A percentile compares a stretch with the other conserved stretches of the same genome.
These are phyloP conservation scores for Labeo calbasu DNA, from an alignment of 2,797 vertebrate species.

Conservation along the genomic window DNA sequence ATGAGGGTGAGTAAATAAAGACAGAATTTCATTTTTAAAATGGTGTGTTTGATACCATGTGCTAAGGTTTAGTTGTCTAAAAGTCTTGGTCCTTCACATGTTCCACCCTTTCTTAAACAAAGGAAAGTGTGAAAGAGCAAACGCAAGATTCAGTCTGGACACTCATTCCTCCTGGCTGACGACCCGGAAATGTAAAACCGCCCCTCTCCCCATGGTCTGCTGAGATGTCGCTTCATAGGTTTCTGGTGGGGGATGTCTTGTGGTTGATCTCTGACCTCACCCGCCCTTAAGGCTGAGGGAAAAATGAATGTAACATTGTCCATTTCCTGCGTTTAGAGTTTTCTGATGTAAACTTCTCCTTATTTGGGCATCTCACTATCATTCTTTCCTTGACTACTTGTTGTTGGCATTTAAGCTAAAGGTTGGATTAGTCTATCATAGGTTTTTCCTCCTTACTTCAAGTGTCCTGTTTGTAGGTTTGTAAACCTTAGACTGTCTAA, in stretches of 20 bases:
- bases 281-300: slow-evolving; percentile 14
- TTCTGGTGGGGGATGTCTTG: slow-evolving; percentile 43
- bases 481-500: slow-evolving; percentile 11
- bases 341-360: slow-evolving; percentile 36
- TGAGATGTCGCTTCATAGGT: slow-evolving; percentile 20
- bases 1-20: too few species aligned
- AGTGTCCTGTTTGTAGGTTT: slow-evolving; percentile 13
- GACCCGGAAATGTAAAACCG: slow-evolving; percentile 53
- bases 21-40: neutral
- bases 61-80: neutral
- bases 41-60: neutral
- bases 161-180: slow-evolving; percentile 56
- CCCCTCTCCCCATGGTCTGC: slow-evolving; percentile 23
- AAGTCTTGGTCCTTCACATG: neutral
- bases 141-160: slow-evolving; percentile 27
- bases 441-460: neutral
- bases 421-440: slow-evolving; percentile 43
- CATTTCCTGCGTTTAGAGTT: slow-evolving; percentile 5
- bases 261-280: slow-evolving; percentile 45
- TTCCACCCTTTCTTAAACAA: neutral
- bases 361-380: slow-evolving; percentile 40
- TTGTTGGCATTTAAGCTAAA: slow-evolving; percentile 33
- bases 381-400: slow-evolving; percentile 22
- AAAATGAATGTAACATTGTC: slow-evolving; percentile 39
- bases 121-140: neutral